phyloP scores from a whole-genome alignment of 2,888 invertebrate species.

The Harmothoe impar region DNA sequence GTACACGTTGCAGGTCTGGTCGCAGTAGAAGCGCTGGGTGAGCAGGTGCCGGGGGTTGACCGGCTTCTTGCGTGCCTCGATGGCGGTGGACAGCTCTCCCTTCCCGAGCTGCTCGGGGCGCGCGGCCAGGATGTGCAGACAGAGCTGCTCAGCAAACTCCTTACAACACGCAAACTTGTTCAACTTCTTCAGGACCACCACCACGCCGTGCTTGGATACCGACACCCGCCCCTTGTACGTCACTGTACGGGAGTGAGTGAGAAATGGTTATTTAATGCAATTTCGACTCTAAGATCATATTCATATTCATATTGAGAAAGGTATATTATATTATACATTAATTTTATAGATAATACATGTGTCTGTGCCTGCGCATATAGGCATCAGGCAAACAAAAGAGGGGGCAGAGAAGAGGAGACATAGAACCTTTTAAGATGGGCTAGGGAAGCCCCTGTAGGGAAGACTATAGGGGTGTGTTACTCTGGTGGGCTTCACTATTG shows the following conservation, averaged over 20 bases:
- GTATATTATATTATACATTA: too few species aligned
- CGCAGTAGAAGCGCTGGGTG: constrained; percentile 54
- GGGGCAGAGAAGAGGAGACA: too few species aligned
- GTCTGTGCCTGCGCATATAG: too few species aligned
- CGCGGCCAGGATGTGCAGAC: constrained; percentile 27
- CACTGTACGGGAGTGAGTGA: neutral
- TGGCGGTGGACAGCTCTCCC: neutral
- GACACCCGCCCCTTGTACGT: neutral
- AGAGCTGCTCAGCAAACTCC: constrained; percentile 60
- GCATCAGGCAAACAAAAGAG: too few species aligned
- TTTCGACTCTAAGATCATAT: too few species aligned
- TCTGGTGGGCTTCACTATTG: too few species aligned
- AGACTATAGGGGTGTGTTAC: too few species aligned
- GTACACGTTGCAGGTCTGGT: constrained; percentile 49
- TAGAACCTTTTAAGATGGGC: too few species aligned
- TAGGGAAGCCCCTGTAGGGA: too few species aligned
- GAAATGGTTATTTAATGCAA: too few species aligned
- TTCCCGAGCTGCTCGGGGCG: constrained; percentile 44
- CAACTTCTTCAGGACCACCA: constrained; percentile 40
- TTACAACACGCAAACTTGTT: constrained; percentile 46
- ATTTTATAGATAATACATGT: too few species aligned
- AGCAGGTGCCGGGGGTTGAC: neutral
- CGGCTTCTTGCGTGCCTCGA: neutral
- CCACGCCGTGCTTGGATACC: constrained; percentile 23
- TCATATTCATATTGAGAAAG: too few species aligned